Conservation (phyloP, 2,113 vertebrate species). For the Circaetus gallicus region DNA sequence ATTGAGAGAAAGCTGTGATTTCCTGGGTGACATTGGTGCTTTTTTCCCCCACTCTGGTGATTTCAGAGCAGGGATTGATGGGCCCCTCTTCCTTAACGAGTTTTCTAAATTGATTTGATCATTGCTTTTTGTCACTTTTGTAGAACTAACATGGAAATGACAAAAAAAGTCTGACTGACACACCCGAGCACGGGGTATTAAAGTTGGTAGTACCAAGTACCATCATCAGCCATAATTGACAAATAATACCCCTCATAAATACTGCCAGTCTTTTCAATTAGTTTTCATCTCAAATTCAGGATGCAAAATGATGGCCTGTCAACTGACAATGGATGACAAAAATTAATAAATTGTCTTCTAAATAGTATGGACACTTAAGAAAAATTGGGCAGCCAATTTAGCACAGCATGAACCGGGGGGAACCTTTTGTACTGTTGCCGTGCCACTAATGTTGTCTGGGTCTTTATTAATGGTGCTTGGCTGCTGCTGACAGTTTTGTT, state of each 20-base stretch:
- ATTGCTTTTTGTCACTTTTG: constrained; percentile 19
- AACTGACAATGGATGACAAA: constrained; percentile 84
- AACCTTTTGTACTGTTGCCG: constrained; percentile 79
- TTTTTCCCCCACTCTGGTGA: not conserved
- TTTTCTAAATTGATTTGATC: constrained; percentile 40
- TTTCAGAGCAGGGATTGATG: not conserved
- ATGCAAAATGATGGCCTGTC: constrained; percentile 90
- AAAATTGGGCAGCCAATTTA: constrained; percentile 87
- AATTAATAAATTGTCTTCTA: constrained; percentile 88
- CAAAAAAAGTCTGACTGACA: not conserved
- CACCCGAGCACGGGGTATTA: not conserved
- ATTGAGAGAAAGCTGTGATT: not conserved
- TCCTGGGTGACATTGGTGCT: not conserved
- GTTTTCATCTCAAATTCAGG: constrained; percentile 81
- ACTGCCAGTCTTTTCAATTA: constrained; percentile 91
- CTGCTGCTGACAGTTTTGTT: constrained; percentile 87
- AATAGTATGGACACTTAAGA: constrained; percentile 87
- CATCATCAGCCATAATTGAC: constrained; percentile 80
- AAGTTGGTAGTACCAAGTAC: constrained; percentile 64
- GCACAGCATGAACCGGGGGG: constrained; percentile 79
- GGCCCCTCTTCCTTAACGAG: not conserved
- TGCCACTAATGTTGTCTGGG: constrained; percentile 79
- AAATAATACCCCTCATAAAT: constrained; percentile 91
- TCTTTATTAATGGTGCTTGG: constrained; percentile 87
- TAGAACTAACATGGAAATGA: not conserved